Evolutionary conservation across 2,113 vertebrate genomes (phyloP), one percentile per base, ranked within the genome.

Genomic region (Melanostigma gelatinosum): DNA sequence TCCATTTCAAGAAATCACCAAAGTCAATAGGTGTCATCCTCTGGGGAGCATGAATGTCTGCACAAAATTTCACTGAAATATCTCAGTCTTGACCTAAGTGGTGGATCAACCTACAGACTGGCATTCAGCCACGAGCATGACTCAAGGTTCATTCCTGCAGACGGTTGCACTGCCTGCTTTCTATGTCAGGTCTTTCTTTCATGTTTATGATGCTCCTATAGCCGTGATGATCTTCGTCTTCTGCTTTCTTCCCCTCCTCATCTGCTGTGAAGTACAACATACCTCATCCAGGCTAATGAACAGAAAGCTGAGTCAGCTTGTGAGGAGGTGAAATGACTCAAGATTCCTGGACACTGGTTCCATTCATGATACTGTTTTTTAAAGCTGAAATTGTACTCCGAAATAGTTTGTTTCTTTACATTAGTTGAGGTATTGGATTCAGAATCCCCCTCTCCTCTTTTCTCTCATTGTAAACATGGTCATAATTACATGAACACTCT

Each of bases 221-320:
- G 29, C 32, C n/a, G 20, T 48, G 6, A 36, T 74, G 29, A 61
- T 44, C 50, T 48, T n/a, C 4, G 0, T 48, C 48, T 34, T 8
- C 5, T 16, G 12, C 15, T 38, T 13, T 46, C 34, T 8, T 50
- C 32, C 32, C 58, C 42, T 48, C 27, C 38, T 18, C 32, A 32
- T 77, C 8, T 24, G 60, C 58, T 36, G 10, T 67, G 40, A 36
- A 74, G 60, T 52, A 44, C 63, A 65, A 29, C 24, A 20, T 20
- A 32, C 67, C 18, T 58, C 50, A 68, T 64, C 10, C 52, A 24
- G 69, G 65, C 50, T 27, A 40, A 65, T 12, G 58, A 57, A 44
- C 32, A 74, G 27, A 70, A 71, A 54, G 80, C 72, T 38, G 55
- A 73, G 68, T 69, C 57, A 61, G 57, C 42, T 40, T 42, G 34